Base-by-base conservation (phyloP, 1,140 invertebrate genomes). In the Papilio helenus region DNA sequence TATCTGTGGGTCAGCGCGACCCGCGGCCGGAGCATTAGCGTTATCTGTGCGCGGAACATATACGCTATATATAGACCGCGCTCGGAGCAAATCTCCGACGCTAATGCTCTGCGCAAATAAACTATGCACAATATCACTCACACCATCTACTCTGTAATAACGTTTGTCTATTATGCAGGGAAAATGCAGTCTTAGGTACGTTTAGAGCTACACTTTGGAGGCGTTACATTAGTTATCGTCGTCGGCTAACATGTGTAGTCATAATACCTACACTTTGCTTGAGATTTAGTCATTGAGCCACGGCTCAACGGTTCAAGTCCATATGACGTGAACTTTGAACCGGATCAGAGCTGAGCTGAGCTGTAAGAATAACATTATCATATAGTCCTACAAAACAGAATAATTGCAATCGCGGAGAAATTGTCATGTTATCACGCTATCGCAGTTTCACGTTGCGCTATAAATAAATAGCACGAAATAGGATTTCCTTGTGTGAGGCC, bases 401-500 rank as follows among this genome's bases (percentile, higher is more conserved):
- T 68, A 68, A 29, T 12, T 18, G 26, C 9, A 61, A 29, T 29
- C 61, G 5, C 23, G 9, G 23, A 68, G 26, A 68, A 68, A 29
- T 10, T 68, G 26, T 68, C 3, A 18, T 26, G 26, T 16, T 18
- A 26, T 68, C 61, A 68, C 26, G 61, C 61, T 80, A 61, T 39
- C 74, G 26, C 12, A 23, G 61, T 20, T 68, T 42, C 72, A 29
- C 20, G 42, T 44, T 29, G 29, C 18, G 80, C 84, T 87, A 86
- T 86, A 83, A 85, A 82, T 71, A 58, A 79, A 76, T 18, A 73
- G 44, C 79, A 82, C 71, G 58, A 79, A 83, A 86, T 84, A 84
- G 84, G 82, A 85, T 84, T 86, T 87, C 85, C 84, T 84, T 79
- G 81, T 81, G 76, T 68, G 71, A 83, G 79, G 80, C 46, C 49